Base-by-base conservation (phyloP, 2,113 vertebrate species). In the Rattus rattus region DNA sequence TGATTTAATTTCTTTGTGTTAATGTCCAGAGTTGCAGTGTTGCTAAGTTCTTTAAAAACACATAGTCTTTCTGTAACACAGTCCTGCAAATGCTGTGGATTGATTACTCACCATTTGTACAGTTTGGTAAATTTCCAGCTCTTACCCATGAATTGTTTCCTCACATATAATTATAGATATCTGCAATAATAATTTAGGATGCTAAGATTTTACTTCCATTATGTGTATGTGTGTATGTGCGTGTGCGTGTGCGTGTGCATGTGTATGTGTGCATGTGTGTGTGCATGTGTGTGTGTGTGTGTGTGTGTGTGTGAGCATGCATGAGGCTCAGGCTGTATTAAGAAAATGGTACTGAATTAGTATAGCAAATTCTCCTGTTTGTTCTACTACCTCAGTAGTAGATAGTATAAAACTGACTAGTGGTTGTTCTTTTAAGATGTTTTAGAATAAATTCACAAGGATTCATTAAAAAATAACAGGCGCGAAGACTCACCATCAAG, bases 401-500 rank as follows among this genome's bases (percentile, higher is more conserved):
- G 16, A 75, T 10, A 72, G 33, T 30, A 5, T 30, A 86, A 94
- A 96, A 94, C 49, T 76, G 90, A 90, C 30, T 54, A 65, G 43
- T 30, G 49, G 61, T 85, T 13, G 10, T 24, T 16, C 90, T 93
- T 93, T 65, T 52, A 30, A 91, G 54, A 91, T 80, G 69, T 69
- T 72, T 76, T 1, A 85, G 69, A 88, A 59, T 7, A 85, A n/a
- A 2, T 43, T 76, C n/a, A 77, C 59, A 73, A 80, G 39, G 10
- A 73, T 14, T 69, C 7, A 65, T 17, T 39, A 47, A 47, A 80
- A 20, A 69, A 52, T 24, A 95, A 72, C 7, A 91, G 77, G 20
- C 7, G 87, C 56, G 84, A 93, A 39, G 54, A 98, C 99, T 97
- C 98, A 99, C 99, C 99, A 98, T 98, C 56, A 99, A 43, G 98